A percentile compares a stretch with the other conserved stretches of the same genome.
Evolutionary conservation across 1,140 invertebrate genomes (phyloP).

Genomic region (Heliconius nattereri): DNA sequence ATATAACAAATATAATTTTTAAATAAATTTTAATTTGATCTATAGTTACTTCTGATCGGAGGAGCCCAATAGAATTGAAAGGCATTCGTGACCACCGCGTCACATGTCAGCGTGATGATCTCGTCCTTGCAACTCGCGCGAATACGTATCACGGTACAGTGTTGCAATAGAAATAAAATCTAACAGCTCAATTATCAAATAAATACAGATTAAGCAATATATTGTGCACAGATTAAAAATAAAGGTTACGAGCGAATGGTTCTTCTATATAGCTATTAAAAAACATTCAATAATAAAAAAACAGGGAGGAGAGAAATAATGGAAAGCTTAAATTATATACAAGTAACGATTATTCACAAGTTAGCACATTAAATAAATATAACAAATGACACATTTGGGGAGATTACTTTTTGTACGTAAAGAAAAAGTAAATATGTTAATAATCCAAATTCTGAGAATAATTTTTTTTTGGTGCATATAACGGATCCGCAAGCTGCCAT

Average conservation of each 20-base stretch:
- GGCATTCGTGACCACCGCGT: constrained; percentile 54
- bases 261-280: not conserved
- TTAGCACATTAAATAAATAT: no score
- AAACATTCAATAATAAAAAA: not conserved
- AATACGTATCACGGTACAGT: constrained; percentile 33
- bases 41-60: not conserved
- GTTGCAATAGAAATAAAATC: constrained; percentile 30
- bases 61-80: constrained; percentile 39
- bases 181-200: constrained; percentile 27
- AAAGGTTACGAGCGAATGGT: not conserved
- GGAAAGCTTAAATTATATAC: not conserved
- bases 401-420: no score
- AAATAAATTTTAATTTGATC: not conserved
- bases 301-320: not conserved
- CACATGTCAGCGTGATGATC: constrained; percentile 56
- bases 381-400: no score
- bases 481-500: no score
- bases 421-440: no score
- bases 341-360: no score
- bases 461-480: no score
- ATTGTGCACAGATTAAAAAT: not conserved
- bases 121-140: constrained; percentile 47
- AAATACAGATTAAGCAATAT: constrained; percentile 26
- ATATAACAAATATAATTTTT: not conserved
- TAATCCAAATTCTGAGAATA: no score